Base-by-base conservation (phyloP, 2,888 invertebrate genomes). In the Drosophila nr. medialis region DNA sequence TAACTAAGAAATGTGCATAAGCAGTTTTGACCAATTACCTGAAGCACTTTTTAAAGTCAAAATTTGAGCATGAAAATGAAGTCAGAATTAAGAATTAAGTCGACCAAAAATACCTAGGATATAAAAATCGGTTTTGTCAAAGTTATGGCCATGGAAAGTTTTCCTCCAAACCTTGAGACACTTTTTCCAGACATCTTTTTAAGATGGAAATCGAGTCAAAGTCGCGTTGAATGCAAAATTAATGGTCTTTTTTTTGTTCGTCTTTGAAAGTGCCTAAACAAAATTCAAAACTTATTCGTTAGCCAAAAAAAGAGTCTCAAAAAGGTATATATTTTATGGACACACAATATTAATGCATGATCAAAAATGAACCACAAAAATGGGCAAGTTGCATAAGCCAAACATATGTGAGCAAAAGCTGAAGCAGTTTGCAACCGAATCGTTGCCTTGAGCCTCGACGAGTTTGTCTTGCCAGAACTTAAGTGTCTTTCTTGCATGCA, bases 401-500 rank as follows among this genome's bases (percentile, higher is more conserved):
- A 24, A 0, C 45, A 45, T 10, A 1, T n/a, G 10, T n/a, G 13
- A 13, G 13, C 29, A 29, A 49, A 49, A 29, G 50, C 3, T 55
- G 36, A 18, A 38, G n/a, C 4, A 27, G 4, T 54, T 38, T 27
- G 6, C n/a, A 30, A n/a, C 40, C 10, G 51, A 29, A 32, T 62
- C 2, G 29, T 55, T 54, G 40, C 0, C 11, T 21, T 6, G 18
- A 59, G 15, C 60, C 49, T 50, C 29, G 49, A 50, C 58, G 40
- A 63, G 36, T 27, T 53, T 60, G 59, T 63, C 74, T 66, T 73
- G 27, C 13, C 29, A 53, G 42, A 64, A 55, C 24, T 70, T 64
- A 61, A 11, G 15, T 30, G 58, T 21, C 64, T n/a, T 38, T 38
- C 56, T 48, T 56, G 64, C 77, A 50, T 88, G 80, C 90, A 90